A percentile compares a stretch with the other conserved stretches of the same genome.
phyloP scores from a whole-genome alignment of 2,797 vertebrate genomes.

The Nyctibius grandis region DNA sequence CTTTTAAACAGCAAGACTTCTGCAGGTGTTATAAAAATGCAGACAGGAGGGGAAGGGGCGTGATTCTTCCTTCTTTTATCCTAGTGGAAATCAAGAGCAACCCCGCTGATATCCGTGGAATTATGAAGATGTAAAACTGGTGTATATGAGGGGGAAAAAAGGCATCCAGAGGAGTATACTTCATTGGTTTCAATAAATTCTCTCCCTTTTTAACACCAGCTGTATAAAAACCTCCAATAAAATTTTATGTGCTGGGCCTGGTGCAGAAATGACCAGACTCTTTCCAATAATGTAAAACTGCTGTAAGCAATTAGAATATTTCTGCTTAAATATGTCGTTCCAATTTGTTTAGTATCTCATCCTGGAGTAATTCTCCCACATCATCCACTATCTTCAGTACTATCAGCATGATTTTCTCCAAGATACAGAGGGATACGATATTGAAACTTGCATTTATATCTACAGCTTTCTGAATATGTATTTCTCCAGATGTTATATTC shows the following conservation, averaged over 20 bases:
- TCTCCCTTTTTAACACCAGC: slow-evolving; percentile 32
- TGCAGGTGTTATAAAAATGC: background rate
- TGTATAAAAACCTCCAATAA: slow-evolving; percentile 55
- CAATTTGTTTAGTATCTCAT: slow-evolving; percentile 23
- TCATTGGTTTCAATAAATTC: slow-evolving; percentile 52
- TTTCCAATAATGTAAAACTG: slow-evolving; percentile 37
- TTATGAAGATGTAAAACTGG: background rate
- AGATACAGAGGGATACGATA: background rate
- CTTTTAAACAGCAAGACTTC: background rate
- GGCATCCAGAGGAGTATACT: background rate
- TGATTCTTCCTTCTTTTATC: background rate
- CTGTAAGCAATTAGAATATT: slow-evolving; percentile 50
- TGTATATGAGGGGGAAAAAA: background rate
- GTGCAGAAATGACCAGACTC: slow-evolving; percentile 49
- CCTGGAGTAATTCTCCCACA: background rate
- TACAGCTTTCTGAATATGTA: background rate
- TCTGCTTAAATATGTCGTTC: slow-evolving; percentile 31
- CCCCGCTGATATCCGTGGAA: background rate
- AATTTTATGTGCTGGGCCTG: slow-evolving; percentile 53
- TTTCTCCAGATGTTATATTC: background rate
- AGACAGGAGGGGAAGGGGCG: background rate
- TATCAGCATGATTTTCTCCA: background rate
- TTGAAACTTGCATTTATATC: background rate
- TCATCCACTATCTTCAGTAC: background rate
- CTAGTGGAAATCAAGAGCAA: background rate